Conservation (phyloP, 2,113 vertebrate species). For the Speoplatyrhinus poulsoni region DNA sequence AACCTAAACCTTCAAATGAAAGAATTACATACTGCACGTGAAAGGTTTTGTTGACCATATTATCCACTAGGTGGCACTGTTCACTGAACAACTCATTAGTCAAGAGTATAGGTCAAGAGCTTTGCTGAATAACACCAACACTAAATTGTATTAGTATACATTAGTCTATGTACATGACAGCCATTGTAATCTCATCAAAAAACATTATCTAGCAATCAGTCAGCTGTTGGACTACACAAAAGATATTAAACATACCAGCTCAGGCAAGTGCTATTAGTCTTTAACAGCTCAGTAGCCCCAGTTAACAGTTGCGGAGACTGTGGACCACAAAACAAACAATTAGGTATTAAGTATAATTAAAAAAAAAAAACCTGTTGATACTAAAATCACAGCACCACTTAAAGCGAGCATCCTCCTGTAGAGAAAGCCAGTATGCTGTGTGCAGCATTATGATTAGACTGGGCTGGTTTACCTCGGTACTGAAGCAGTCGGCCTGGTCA, state of each 20-base stretch:
- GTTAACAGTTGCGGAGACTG: background rate
- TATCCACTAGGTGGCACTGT: too few relatives aligned
- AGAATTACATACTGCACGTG: too few relatives aligned
- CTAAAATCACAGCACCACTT: too few relatives aligned
- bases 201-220: background rate
- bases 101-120: background rate
- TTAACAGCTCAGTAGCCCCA: background rate
- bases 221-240: background rate
- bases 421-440: too few relatives aligned
- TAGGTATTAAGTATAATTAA: too few relatives aligned
- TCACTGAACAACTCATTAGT: too few relatives aligned
- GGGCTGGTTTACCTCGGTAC: background rate
- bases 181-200: too few relatives aligned
- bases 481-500: slow-evolving; percentile 6
- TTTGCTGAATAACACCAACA: background rate
- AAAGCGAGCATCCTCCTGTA: too few relatives aligned
- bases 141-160: too few relatives aligned
- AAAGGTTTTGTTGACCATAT: too few relatives aligned
- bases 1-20: background rate
- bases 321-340: background rate
- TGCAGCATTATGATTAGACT: background rate
- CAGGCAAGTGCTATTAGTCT: background rate
- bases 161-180: too few relatives aligned
- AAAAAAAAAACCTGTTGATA: too few relatives aligned
- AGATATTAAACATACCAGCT: background rate